phyloP scores from a whole-genome alignment of 1,140 invertebrate genomes.

The Tetranychus cinnabarinus region DNA sequence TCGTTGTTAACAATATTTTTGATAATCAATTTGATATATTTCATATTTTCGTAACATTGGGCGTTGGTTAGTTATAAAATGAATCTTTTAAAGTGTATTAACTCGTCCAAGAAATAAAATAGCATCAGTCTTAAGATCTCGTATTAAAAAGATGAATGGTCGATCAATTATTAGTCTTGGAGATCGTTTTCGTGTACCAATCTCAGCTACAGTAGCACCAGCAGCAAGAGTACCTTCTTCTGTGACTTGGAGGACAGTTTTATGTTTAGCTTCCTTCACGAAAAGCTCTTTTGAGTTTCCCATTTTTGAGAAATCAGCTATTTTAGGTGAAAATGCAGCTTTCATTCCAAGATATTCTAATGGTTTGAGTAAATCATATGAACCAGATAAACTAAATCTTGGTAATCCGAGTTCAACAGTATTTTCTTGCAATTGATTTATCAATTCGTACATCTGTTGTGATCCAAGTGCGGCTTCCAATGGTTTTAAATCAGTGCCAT shows the following conservation, averaged over 20 bases:
- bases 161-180: slow-evolving; percentile 27
- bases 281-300: slow-evolving; percentile 17
- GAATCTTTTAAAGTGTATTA: background rate
- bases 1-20: no score
- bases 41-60: no score
- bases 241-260: slow-evolving; percentile 50
- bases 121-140: slow-evolving; percentile 29
- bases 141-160: slow-evolving; percentile 44
- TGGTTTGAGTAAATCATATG: background rate
- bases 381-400: background rate
- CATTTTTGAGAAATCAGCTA: background rate
- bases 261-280: slow-evolving; percentile 41
- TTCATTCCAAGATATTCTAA: background rate
- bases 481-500: background rate
- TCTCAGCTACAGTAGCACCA: slow-evolving; percentile 34
- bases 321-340: background rate
- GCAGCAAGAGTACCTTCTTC: slow-evolving; percentile 51
- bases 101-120: slow-evolving; percentile 37
- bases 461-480: background rate
- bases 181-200: background rate
- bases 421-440: background rate
- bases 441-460: background rate
- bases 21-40: no score
- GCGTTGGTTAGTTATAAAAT: no score
- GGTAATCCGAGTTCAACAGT: background rate